Conservation (phyloP, 35 echinoderm and acorn worm species). For the Ophioderma brevispina region DNA sequence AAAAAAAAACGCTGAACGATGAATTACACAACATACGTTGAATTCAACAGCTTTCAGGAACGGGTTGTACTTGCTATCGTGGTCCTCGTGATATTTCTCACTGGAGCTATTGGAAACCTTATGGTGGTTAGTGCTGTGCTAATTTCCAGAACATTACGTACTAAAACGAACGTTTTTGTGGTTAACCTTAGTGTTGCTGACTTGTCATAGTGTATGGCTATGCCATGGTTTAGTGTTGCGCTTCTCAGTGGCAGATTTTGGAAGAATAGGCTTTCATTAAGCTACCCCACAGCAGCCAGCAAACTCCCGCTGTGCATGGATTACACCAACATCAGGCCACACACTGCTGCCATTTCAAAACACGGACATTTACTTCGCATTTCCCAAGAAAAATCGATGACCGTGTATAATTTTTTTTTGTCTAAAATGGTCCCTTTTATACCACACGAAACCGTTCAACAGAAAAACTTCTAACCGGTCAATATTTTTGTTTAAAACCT, state of each 20-base stretch:
- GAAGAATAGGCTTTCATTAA: conserved; percentile 41
- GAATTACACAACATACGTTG: not conserved
- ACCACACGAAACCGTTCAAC: not conserved
- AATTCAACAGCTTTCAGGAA: not conserved
- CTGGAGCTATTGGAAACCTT: not conserved
- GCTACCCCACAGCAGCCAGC: too few species aligned
- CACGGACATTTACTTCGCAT: too few species aligned
- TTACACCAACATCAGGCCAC: too few species aligned
- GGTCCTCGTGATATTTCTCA: not conserved
- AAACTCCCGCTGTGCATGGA: too few species aligned
- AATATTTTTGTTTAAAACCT: too few species aligned
- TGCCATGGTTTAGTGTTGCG: not conserved
- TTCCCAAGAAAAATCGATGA: too few species aligned
- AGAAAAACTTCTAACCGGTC: too few species aligned
- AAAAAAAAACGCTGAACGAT: not conserved
- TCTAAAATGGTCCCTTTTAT: too few species aligned
- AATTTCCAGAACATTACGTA: not conserved
- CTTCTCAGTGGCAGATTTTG: not conserved
- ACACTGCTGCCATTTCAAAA: too few species aligned
- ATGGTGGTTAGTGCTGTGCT: conserved; percentile 3
- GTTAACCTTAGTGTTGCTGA: conserved; percentile 8
- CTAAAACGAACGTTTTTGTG: conserved; percentile 8
- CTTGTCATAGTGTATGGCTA: not conserved
- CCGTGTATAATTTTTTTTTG: too few species aligned
- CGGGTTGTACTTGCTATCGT: not conserved